Conservation (phyloP, 2,888 invertebrate species). For the Drosophila greeni region DNA sequence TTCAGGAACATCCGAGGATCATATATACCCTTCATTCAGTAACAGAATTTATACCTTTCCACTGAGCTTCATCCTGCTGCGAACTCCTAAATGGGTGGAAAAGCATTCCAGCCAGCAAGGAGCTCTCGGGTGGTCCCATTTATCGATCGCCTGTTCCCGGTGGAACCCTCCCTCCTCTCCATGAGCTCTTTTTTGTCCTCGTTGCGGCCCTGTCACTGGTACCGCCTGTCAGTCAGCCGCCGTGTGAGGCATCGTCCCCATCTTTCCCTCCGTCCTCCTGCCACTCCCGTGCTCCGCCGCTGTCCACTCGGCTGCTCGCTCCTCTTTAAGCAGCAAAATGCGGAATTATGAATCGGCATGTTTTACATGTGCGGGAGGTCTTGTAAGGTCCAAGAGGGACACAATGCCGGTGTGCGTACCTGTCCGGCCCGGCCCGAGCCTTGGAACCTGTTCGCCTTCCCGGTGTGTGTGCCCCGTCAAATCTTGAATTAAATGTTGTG, state of each 20-base stretch:
- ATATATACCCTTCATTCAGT: too few relatives aligned
- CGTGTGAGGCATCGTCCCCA: slow-evolving; percentile 12
- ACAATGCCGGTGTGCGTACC: slow-evolving; percentile 46
- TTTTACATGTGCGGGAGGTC: slow-evolving; percentile 76
- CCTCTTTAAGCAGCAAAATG: slow-evolving; percentile 62
- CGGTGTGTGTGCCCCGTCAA: slow-evolving; percentile 50
- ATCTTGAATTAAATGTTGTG: slow-evolving; percentile 73
- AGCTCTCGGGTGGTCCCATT: slow-evolving; percentile 54
- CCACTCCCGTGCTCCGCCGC: not conserved
- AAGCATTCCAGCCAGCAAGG: not conserved
- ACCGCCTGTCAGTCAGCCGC: slow-evolving; percentile 14
- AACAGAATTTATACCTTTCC: too few relatives aligned
- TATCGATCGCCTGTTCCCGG: slow-evolving; percentile 17
- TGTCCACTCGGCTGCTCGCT: slow-evolving; percentile 32
- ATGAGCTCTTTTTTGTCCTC: slow-evolving; percentile 14
- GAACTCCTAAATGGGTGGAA: not conserved
- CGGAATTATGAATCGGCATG: slow-evolving; percentile 76
- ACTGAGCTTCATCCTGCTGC: too few relatives aligned
- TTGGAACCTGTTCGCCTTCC: slow-evolving; percentile 48
- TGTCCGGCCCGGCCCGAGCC: slow-evolving; percentile 40
- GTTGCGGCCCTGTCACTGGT: not conserved
- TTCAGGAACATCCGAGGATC: not conserved
- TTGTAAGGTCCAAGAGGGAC: slow-evolving; percentile 46
- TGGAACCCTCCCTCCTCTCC: slow-evolving; percentile 5
- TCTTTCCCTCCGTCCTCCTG: slow-evolving; percentile 11